Conservation (phyloP, 2,113 vertebrate genomes). For the human region GRCh38 chr7:17329501-17330000, state of each 20-base stretch:
- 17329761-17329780: neutral
- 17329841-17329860: neutral
- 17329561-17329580: neutral
- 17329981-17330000: constrained; percentile 91
- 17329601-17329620: neutral
- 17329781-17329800: neutral
- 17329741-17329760: neutral
- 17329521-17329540: neutral
- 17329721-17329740: neutral
- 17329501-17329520: neutral
- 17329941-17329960: constrained; percentile 86
- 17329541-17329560: neutral
- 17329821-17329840: neutral
- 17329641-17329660: neutral
- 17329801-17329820: neutral
- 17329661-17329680: neutral
- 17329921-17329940: neutral
- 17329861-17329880: neutral
- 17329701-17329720: neutral
- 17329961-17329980: constrained; percentile 93
- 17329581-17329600: neutral
- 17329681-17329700: neutral
- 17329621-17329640: neutral
- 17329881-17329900: constrained; percentile 13
- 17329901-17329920: neutral